Base-by-base conservation (phyloP, 2,888 invertebrate species). In the Pachymerium ferrugineum region DNA sequence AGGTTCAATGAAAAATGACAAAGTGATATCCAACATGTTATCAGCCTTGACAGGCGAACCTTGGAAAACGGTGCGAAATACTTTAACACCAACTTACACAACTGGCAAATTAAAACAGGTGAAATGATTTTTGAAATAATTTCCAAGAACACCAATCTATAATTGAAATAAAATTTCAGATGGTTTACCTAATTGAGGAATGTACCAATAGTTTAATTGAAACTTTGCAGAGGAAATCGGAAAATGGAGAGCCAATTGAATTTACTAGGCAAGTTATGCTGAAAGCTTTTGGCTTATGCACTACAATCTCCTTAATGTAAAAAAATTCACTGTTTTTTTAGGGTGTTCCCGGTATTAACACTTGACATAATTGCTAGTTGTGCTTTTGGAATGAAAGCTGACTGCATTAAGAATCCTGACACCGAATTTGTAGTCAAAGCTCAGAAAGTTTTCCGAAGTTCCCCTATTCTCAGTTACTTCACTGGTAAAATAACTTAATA, bases 71-170 rank as follows among this genome's bases (percentile, higher is more conserved):
- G 28, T 30, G 5, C 67, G 73, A 22, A 67, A 73, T 22, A 29
- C 67, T 4, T 8, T 73, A 5, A 68, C 68, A 8, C 73, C 73
- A 8, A 54, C 73, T 10, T 73, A 68, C 68, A 73, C 73, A 25
- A 68, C 62, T 33, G 73, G 73, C 5, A 73, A 73, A 68, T 19
- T 73, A 19, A 73, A 68, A 73, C 73, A 73, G 31, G 73, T 73
- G 5, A n/a, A n/a, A 10, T 12, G n/a, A 25, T 10, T 8, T 6
- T n/a, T 14, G 14, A 8, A 6, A 33, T 8, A 33, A 33, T 6
- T n/a, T n/a, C n/a, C n/a, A n/a, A n/a, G n/a, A 10, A 10, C 35
- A 10, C 35, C 14, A 14, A 8, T 16, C 8, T 62, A 10, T 62
- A 14, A 14, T 19, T 14, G 14, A n/a, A n/a, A n/a, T n/a, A n/a